These are phyloP conservation scores for Lucifuga dentata DNA, from an alignment of 2,113 vertebrate species.

Conservation along the genomic window DNA sequence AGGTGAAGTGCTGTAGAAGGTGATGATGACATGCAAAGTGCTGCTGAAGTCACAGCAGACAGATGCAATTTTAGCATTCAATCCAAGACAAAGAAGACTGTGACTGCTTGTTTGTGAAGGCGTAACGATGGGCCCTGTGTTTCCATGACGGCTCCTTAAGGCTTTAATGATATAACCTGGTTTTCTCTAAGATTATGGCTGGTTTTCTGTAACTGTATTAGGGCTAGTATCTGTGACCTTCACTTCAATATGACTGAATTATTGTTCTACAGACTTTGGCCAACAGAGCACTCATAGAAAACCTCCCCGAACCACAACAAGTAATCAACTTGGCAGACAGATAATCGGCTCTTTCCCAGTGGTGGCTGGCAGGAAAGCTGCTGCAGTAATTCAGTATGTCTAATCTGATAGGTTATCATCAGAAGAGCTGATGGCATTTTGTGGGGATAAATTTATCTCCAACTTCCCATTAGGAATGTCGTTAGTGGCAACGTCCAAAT, in stretches of 20 bases:
- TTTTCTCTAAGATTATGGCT: constrained; percentile 27
- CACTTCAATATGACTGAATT: constrained; percentile 42
- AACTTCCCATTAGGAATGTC: constrained; percentile 63
- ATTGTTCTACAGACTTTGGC: constrained; percentile 48
- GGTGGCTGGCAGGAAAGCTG: constrained; percentile 34
- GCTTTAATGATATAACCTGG: constrained; percentile 21
- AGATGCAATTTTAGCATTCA: constrained; percentile 40
- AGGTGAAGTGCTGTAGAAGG: constrained; percentile 58
- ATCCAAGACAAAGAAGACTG: constrained; percentile 15
- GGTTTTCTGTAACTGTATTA: constrained; percentile 15
- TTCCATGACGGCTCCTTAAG: constrained; percentile 23
- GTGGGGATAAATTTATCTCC: constrained; percentile 54
- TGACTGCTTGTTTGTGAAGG: not conserved
- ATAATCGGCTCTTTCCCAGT: constrained; percentile 50
- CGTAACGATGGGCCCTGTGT: constrained; percentile 4
- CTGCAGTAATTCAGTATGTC: constrained; percentile 47
- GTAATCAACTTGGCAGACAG: constrained; percentile 61
- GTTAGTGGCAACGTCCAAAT: constrained; percentile 59
- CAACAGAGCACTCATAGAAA: constrained; percentile 20
- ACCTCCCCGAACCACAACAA: constrained; percentile 35
- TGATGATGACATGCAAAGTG: constrained; percentile 43
- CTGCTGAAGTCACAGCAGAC: constrained; percentile 33
- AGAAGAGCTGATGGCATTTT: constrained; percentile 61
- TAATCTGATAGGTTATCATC: constrained; percentile 60
- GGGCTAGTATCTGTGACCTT: constrained; percentile 50